Percentiles rank a stretch among this genome's conserved stretches.
Evolutionary conservation across 1,140 invertebrate genomes (phyloP).

Genomic region (Drosophila leontia): DNA sequence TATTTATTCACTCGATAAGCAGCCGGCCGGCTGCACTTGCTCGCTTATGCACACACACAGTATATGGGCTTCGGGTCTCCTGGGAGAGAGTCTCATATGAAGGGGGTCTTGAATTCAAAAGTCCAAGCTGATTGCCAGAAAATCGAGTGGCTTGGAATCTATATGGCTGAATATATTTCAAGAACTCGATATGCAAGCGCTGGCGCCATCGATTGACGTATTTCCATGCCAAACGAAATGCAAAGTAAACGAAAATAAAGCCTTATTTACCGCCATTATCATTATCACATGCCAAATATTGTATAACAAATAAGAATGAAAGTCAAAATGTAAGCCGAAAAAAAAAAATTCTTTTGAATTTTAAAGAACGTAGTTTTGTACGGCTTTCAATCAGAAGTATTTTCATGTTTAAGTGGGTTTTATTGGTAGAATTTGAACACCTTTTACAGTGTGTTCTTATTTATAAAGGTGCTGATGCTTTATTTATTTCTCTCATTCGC

Average conservation of each 20-base stretch:
- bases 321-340: slow-evolving; percentile 22
- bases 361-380: slow-evolving; percentile 14
- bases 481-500: no score
- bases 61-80: neutral
- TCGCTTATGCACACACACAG: slow-evolving; percentile 28
- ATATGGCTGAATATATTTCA: slow-evolving; percentile 45
- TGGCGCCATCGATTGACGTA: slow-evolving; percentile 51
- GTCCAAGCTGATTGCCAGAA: slow-evolving; percentile 39
- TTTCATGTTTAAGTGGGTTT: neutral
- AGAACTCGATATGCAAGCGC: slow-evolving; percentile 41
- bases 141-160: slow-evolving; percentile 41
- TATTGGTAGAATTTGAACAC: neutral
- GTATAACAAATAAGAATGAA: slow-evolving; percentile 35
- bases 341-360: slow-evolving; percentile 29
- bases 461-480: no score
- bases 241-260: slow-evolving; percentile 20
- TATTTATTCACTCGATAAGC: slow-evolving; percentile 49
- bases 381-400: neutral
- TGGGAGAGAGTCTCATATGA: neutral
- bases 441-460: neutral
- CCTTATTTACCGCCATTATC: slow-evolving; percentile 29
- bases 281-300: slow-evolving; percentile 44
- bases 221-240: slow-evolving; percentile 16
- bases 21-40: slow-evolving; percentile 17
- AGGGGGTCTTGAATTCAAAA: slow-evolving; percentile 30